These are phyloP conservation scores for Drosophila fuyamai DNA, from an alignment of 1,140 invertebrate genomes.

Conservation along the genomic window DNA sequence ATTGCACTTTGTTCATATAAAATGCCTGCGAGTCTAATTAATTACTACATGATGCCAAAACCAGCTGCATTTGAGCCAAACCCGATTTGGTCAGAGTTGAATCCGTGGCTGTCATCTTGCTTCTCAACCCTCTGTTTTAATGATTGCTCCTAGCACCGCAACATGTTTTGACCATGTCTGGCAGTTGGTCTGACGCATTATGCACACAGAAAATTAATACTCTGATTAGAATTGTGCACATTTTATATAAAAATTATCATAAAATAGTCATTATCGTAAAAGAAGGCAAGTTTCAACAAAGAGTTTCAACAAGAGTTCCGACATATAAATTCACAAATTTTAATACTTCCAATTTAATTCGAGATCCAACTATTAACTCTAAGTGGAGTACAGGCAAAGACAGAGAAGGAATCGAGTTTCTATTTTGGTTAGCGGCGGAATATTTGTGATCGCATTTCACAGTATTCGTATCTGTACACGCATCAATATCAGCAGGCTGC, in stretches of 20 bases:
- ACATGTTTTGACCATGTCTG: conserved; percentile 20
- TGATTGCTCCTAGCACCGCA: background rate
- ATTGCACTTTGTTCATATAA: conserved; percentile 64
- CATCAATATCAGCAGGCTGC: conserved; percentile 13
- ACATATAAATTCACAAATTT: too few species aligned
- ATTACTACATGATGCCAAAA: conserved; percentile 53
- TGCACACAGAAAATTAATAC: background rate
- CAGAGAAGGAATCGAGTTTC: conserved; percentile 21
- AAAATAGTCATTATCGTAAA: background rate
- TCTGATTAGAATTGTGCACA: background rate
- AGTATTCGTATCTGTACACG: background rate
- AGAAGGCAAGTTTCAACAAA: too few species aligned
- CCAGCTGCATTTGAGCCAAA: conserved; percentile 27
- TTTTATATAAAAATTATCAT: background rate
- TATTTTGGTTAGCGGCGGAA: conserved; percentile 64
- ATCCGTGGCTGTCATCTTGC: conserved; percentile 30
- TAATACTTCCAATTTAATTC: too few species aligned
- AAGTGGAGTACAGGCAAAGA: background rate
- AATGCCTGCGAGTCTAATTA: conserved; percentile 83
- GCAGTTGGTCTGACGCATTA: conserved; percentile 1
- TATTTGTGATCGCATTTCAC: conserved; percentile 43
- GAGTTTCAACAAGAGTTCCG: too few species aligned
- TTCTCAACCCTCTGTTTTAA: conserved; percentile 13
- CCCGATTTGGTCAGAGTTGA: conserved; percentile 19
- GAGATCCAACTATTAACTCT: background rate